Percentiles rank a stretch among this genome's conserved stretches.
Conservation (phyloP, 2,797 vertebrate genomes). For the Sylvia borin region DNA sequence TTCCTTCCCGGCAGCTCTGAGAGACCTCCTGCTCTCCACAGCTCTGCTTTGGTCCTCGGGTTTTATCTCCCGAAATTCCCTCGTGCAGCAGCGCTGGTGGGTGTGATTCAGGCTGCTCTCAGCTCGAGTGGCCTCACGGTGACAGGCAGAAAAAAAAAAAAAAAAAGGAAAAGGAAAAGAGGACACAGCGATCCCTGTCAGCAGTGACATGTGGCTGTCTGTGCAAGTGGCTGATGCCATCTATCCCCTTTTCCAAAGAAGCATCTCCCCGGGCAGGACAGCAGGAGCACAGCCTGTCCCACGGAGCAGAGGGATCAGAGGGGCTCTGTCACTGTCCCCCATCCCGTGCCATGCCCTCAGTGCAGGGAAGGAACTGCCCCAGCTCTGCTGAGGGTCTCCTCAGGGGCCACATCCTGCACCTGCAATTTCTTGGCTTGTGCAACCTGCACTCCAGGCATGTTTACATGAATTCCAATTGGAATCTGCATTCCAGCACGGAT, state of each 20-base stretch:
- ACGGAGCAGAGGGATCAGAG: neutral
- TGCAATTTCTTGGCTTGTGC: slow-evolving; percentile 28
- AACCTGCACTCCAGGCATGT: slow-evolving; percentile 17
- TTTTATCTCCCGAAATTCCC: neutral
- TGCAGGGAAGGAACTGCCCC: accelerated
- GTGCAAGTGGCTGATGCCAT: neutral
- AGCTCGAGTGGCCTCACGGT: neutral
- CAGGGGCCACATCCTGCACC: neutral
- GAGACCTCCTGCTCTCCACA: neutral
- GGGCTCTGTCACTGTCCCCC: neutral
- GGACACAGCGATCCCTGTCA: neutral
- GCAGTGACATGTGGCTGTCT: neutral
- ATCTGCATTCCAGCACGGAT: slow-evolving; percentile 59
- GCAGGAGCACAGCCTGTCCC: neutral
- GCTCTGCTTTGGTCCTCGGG: neutral
- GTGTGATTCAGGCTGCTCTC: neutral
- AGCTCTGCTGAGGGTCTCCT: neutral
- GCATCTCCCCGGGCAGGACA: neutral
- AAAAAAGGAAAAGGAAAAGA: neutral
- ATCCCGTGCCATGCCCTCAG: accelerated
- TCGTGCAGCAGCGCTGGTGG: neutral
- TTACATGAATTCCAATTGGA: slow-evolving; percentile 58
- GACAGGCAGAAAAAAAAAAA: neutral
- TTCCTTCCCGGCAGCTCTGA: neutral
- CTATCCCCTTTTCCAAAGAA: neutral